Evolutionary conservation across 2,888 invertebrate species (phyloP).

Genomic region (Lasioglossum leucozonium): DNA sequence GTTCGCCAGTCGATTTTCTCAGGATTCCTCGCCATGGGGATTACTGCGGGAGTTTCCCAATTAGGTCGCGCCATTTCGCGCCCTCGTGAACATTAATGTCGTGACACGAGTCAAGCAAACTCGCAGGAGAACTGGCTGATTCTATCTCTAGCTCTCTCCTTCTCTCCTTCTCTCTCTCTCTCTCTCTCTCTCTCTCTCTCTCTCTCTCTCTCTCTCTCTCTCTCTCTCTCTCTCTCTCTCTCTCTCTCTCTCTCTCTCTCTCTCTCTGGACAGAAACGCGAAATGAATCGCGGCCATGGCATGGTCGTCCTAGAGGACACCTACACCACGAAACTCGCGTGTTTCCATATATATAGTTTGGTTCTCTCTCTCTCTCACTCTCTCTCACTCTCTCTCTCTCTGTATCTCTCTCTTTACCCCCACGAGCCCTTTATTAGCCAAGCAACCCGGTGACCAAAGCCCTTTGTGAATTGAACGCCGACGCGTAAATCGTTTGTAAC

Average conservation of each 20-base stretch:
- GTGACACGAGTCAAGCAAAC: conserved; percentile 47
- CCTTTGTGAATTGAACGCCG: conserved; percentile 50
- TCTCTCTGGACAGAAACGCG: conserved; percentile 18
- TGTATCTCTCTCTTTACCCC: neutral
- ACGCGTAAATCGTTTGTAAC: conserved; percentile 50
- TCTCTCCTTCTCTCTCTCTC: neutral
- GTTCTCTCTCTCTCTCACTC: conserved; percentile 11
- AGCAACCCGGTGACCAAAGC: neutral
- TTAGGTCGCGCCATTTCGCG: conserved; percentile 69
- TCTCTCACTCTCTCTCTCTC: conserved; percentile 15
- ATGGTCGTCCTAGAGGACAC: conserved; percentile 18
- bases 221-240: neutral
- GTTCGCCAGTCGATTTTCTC: conserved; percentile 66
- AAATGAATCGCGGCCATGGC: conserved; percentile 59
- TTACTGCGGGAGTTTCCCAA: conserved; percentile 68
- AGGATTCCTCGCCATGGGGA: conserved; percentile 48
- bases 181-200: neutral
- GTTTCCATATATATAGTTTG: neutral
- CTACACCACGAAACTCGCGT: neutral
- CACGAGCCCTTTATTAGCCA: conserved; percentile 12
- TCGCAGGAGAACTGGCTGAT: conserved; percentile 35
- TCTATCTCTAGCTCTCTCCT: neutral
- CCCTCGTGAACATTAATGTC: conserved; percentile 66
- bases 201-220: neutral
- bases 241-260: neutral